phyloP scores from a whole-genome alignment of 2,888 invertebrate genomes.

The Tineola bisselliella region DNA sequence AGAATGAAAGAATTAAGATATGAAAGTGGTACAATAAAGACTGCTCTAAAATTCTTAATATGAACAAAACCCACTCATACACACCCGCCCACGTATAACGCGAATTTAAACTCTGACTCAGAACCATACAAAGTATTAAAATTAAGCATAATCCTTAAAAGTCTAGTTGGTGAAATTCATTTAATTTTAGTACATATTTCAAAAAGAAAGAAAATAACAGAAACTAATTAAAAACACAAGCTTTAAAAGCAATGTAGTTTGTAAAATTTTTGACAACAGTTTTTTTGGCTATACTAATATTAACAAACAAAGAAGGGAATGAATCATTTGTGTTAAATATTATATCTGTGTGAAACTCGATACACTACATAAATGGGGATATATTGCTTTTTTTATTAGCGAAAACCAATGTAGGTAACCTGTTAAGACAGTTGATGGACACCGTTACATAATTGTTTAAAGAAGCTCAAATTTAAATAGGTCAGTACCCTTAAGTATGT shows the following conservation, averaged over 20 bases:
- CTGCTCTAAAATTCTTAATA: neutral
- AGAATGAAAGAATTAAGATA: neutral
- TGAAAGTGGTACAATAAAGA: slow-evolving; percentile 3
- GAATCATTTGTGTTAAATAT: no score
- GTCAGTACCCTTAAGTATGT: neutral
- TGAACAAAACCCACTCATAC: neutral
- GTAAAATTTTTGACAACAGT: no score
- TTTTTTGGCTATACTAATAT: no score
- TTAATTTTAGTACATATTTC: neutral
- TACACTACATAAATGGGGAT: no score
- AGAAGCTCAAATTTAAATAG: neutral
- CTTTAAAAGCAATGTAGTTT: neutral
- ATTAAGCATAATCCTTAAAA: neutral
- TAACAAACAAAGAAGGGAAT: no score
- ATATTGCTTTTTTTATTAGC: neutral
- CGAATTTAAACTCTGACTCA: neutral
- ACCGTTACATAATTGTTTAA: neutral
- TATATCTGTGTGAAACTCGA: no score
- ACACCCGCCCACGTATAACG: neutral
- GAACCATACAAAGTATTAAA: neutral
- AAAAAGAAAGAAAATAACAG: no score
- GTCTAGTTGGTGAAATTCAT: no score
- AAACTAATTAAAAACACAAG: neutral
- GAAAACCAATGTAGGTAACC: no score
- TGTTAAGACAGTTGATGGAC: neutral